Base-by-base conservation (phyloP, 2,113 vertebrate species). In the Scytalopus superciliaris region DNA sequence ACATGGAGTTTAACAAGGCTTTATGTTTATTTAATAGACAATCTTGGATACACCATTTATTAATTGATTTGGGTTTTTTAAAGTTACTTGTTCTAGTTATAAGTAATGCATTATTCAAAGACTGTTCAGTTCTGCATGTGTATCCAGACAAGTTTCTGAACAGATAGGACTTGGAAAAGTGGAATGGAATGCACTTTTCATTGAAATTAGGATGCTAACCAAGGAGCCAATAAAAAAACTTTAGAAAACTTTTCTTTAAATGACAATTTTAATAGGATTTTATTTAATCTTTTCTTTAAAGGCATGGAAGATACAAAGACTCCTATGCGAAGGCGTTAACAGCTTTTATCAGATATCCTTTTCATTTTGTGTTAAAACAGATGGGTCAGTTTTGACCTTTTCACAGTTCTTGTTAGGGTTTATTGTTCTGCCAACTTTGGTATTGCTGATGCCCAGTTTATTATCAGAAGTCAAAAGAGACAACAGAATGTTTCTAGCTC, bases 311-410 rank as follows among this genome's bases (percentile, higher is more conserved):
- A 31, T 57, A 27, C 35, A 42, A 40, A 60, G 42, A 14, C 7
- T 42, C 49, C 14, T 35, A 12, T 49, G 33, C 27, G 9, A 79
- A 74, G 10, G 10, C 37, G 57, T 52, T 85, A 89, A 31, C 25
- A 73, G 25, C 16, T 77, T 70, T 64, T 27, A 74, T 90, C 59
- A 91, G 52, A 93, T 66, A 84, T 74, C 42, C 18, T 80, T 50
- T 96, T 70, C 18, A 35, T 82, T 70, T 66, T 89, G 42, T 81
- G 35, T 89, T 73, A 69, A 74, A 68, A 83, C 37, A 91, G 63
- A 67, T 63, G 47, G 60, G 63, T 83, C 78, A 74, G 55, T 77
- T 95, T 73, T 90, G 89, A 95, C 82, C 72, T 95, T 88, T 91
- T 80, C 72, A 74, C 25, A 40, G 27, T 47, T 83, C 63, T 85